A percentile compares a stretch with the other conserved stretches of the same genome.
Conservation (phyloP, 2,113 vertebrate genomes). For the Speoplatyrhinus poulsoni region DNA sequence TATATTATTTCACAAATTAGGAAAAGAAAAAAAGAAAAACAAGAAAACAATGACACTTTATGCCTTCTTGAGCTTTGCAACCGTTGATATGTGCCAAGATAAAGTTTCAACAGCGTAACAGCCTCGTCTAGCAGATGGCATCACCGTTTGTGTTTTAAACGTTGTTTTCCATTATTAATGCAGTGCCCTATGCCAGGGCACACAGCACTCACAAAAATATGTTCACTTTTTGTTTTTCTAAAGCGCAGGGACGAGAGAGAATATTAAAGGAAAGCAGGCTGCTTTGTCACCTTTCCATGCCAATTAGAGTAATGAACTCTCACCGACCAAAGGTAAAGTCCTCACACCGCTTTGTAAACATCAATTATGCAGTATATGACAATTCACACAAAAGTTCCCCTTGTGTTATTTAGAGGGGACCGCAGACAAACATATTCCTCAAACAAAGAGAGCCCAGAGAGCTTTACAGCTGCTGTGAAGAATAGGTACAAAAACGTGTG, state of each 20-base stretch:
- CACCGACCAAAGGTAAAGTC: slow-evolving; percentile 71
- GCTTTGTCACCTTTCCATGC: slow-evolving; percentile 72
- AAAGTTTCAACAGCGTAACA: slow-evolving; percentile 58
- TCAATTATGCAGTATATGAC: slow-evolving; percentile 81
- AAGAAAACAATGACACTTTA: neutral
- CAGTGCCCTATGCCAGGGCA: slow-evolving; percentile 40
- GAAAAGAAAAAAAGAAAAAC: neutral
- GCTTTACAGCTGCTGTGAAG: slow-evolving; percentile 67
- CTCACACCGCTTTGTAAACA: slow-evolving; percentile 80
- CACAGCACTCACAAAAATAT: slow-evolving; percentile 56
- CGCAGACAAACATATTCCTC: slow-evolving; percentile 62
- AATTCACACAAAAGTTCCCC: slow-evolving; percentile 81
- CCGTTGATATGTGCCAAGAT: slow-evolving; percentile 36
- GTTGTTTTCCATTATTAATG: slow-evolving; percentile 79
- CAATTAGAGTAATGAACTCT: slow-evolving; percentile 79
- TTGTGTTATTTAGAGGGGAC: slow-evolving; percentile 86
- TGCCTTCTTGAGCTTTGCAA: slow-evolving; percentile 13
- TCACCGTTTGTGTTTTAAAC: slow-evolving; percentile 66
- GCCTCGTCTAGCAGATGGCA: slow-evolving; percentile 72
- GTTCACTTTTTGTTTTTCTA: slow-evolving; percentile 67
- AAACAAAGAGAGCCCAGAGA: slow-evolving; percentile 65
- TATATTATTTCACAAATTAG: neutral
- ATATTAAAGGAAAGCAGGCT: slow-evolving; percentile 63
- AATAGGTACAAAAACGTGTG: slow-evolving; percentile 54
- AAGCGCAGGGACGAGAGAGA: slow-evolving; percentile 39